A percentile compares a stretch with the other conserved stretches of the same genome.
Conservation (phyloP, 2,113 vertebrate genomes). For the Piprites chloris region DNA sequence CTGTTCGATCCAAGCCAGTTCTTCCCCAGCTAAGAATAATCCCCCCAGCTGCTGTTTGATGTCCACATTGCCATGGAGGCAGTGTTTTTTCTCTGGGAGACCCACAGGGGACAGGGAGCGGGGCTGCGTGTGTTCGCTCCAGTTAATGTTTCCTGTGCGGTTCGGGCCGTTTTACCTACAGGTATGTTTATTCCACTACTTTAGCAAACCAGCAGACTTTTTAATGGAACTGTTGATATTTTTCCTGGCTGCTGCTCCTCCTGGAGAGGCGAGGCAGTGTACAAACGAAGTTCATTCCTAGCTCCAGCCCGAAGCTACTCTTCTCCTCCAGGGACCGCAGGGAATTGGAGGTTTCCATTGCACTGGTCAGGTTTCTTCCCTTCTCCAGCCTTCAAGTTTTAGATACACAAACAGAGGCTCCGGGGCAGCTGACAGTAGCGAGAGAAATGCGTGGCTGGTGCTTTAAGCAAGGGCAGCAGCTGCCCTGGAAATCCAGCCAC, state of each 20-base stretch:
- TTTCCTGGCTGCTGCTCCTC: conserved; percentile 65
- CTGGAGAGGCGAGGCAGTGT: background rate
- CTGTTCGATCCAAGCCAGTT: background rate
- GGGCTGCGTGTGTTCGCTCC: conserved; percentile 42
- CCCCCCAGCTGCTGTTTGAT: conserved; percentile 55
- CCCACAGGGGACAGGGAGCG: background rate
- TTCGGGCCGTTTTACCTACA: conserved; percentile 50
- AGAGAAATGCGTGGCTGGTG: background rate
- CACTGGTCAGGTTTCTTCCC: conserved; percentile 58
- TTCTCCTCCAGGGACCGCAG: background rate
- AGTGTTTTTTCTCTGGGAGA: background rate
- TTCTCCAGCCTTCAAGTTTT: conserved; percentile 32
- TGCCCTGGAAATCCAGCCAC: background rate
- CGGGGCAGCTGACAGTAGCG: conserved; percentile 8
- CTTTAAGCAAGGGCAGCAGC: background rate
- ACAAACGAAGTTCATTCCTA: conserved; percentile 38
- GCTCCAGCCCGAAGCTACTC: conserved; percentile 29
- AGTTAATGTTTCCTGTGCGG: conserved; percentile 67
- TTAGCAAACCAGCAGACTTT: conserved; percentile 71
- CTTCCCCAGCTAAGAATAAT: conserved; percentile 50
- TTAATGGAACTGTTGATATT: conserved; percentile 74
- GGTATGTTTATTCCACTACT: conserved; percentile 70
- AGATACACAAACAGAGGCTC: background rate
- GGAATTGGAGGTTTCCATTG: conserved; percentile 66
- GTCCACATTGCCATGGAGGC: conserved; percentile 35